phyloP scores from a whole-genome alignment of 2,113 vertebrate genomes.

The Lamprologus callipterus region DNA sequence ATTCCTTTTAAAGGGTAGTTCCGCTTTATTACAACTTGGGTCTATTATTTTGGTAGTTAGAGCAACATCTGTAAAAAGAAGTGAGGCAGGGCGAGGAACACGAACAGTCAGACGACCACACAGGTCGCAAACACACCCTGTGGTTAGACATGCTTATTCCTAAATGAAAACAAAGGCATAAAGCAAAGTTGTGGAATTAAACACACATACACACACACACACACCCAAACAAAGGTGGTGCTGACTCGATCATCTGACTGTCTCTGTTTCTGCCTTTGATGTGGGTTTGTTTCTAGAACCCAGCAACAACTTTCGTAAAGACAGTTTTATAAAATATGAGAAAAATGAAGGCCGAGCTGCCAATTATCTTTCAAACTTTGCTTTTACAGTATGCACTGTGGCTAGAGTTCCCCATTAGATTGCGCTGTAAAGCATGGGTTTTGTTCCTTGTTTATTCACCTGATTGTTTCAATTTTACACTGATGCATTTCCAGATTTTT shows the following conservation, averaged over 20 bases:
- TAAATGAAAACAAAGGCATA: not conserved
- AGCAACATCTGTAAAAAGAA: not conserved
- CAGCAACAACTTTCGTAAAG: not conserved
- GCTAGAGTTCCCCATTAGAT: not conserved
- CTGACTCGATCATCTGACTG: not conserved
- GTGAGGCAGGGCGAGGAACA: not conserved
- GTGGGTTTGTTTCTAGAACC: not conserved
- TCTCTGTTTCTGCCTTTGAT: not conserved
- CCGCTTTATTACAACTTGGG: not conserved
- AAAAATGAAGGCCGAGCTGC: not conserved
- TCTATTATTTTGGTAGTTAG: not conserved
- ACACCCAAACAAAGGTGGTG: not conserved
- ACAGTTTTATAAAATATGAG: not conserved
- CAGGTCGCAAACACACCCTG: not conserved
- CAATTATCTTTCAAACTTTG: not conserved
- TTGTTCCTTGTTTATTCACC: not conserved
- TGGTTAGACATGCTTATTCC: not conserved
- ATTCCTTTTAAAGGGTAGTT: conserved; percentile 1
- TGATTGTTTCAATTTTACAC: not conserved
- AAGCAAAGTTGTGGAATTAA: not conserved
- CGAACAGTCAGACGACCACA: not conserved
- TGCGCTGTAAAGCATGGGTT: not conserved
- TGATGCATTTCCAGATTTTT: not conserved
- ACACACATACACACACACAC: not conserved
- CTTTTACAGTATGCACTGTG: not conserved